Base-by-base conservation (phyloP, 2,888 invertebrate species). In the Fragum fragum region DNA sequence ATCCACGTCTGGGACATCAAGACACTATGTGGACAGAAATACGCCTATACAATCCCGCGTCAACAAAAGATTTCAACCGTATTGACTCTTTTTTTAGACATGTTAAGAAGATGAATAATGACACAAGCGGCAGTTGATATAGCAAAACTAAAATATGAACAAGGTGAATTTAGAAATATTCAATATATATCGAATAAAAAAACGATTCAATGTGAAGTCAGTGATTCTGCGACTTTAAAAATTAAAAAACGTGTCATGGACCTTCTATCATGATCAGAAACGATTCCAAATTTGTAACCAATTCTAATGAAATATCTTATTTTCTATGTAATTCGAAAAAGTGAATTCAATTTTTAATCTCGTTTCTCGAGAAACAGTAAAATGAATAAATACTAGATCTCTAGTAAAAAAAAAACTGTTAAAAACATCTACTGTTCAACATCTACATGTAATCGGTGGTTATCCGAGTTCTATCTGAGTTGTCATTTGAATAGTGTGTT, bases 201-300 rank as follows among this genome's bases (percentile, higher is more conserved):
- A 47, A 42, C 23, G 36, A 42, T 68, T 21, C 36, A 42, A 47
- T 68, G 42, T 28, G 47, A 47, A n/a, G 32, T 68, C 11, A 68
- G 21, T 47, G 68, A 23, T 26, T 36, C 39, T 14, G 68, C 42
- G 16, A 42, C 68, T 42, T 21, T 68, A 9, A 47, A 47, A 47
- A 42, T 68, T 23, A 68, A 68, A 42, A 68, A 68, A 68, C 28
- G 32, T 7, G 21, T 7, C 23, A 63, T 32, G 63, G 63, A 63
- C 3, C 28, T 18, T 7, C 63, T 21, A 29, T 63, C 11, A 63
- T 63, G 1, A 63, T 63, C 2, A 32, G 21, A 32, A 63, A 63
- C 21, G 63, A 32, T 9, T 32, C 63, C 1, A 63, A 63, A 63
- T 63, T 36, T 63, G 63, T 63, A 6, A 63, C 32, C 3, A 14